Evolutionary conservation across 2,113 vertebrate species (phyloP).

Genomic region (Ceratotherium simum): DNA sequence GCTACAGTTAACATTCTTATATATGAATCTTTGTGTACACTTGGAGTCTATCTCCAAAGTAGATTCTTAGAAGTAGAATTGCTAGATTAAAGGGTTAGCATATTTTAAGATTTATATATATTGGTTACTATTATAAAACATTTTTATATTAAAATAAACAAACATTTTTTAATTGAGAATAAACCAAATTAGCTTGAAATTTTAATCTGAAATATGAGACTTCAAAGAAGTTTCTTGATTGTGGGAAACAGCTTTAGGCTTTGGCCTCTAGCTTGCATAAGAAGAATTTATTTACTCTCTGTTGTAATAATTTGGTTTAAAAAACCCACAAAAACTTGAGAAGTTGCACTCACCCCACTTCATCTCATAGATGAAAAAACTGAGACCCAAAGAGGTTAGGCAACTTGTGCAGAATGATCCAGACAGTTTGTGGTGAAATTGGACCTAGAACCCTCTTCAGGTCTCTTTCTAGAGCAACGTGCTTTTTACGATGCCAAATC

Average conservation of each 20-base stretch:
- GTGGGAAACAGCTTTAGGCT: neutral
- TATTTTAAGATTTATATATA: neutral
- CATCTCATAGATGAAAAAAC: neutral
- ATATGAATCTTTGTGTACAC: neutral
- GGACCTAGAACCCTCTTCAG: neutral
- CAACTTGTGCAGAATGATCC: neutral
- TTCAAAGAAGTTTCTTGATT: conserved; percentile 31
- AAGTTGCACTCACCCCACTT: neutral
- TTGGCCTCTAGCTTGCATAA: neutral
- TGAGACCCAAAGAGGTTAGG: neutral
- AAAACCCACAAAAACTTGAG: neutral
- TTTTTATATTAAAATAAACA: conserved; percentile 28
- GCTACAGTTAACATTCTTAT: neutral
- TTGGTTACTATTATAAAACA: neutral
- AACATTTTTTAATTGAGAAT: neutral
- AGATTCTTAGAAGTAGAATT: neutral
- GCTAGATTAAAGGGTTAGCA: neutral
- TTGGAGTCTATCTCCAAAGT: conserved; percentile 9
- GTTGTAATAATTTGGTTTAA: conserved; percentile 19
- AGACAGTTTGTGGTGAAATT: neutral
- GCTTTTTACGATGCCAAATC: conserved; percentile 15
- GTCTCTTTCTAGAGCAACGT: conserved; percentile 14
- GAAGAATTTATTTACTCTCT: neutral
- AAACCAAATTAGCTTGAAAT: neutral
- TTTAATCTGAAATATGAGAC: conserved; percentile 5